Evolutionary conservation across 2,113 vertebrate species (phyloP).

Genomic region (Malurus cyaneus): DNA sequence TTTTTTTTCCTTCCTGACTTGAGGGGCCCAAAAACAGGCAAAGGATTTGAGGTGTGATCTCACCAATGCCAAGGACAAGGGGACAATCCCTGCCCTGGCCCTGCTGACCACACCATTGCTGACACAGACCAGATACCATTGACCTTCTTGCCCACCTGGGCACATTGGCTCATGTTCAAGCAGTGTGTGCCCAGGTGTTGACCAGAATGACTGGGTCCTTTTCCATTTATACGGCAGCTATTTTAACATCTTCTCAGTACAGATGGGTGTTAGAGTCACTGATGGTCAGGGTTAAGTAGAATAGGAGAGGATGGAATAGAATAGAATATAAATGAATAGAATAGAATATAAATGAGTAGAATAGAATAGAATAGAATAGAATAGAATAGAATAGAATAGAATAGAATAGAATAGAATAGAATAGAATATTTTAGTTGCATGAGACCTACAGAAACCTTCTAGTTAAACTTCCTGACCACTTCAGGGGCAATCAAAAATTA

Average conservation of each 20-base stretch:
- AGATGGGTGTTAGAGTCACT: not conserved
- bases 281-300: not conserved
- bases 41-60: rapidly evolving
- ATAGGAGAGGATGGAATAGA: too few species aligned
- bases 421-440: not conserved
- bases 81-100: rapidly evolving
- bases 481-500: not conserved
- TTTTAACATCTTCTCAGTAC: not conserved
- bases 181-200: not conserved
- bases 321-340: not conserved
- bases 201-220: not conserved
- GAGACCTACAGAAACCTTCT: not conserved
- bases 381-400: not conserved
- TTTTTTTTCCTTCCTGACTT: not conserved
- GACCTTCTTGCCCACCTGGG: not conserved
- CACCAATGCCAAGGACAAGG: rapidly evolving
- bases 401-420: not conserved
- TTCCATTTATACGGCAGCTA: not conserved
- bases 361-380: not conserved
- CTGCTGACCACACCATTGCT: not conserved
- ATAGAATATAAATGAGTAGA: not conserved
- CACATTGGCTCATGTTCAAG: not conserved
- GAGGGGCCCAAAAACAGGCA: not conserved
- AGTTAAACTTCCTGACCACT: not conserved
- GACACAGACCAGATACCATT: not conserved